phyloP scores from a whole-genome alignment of 2,797 vertebrate species.

The Helicolenus hilgendorfi region DNA sequence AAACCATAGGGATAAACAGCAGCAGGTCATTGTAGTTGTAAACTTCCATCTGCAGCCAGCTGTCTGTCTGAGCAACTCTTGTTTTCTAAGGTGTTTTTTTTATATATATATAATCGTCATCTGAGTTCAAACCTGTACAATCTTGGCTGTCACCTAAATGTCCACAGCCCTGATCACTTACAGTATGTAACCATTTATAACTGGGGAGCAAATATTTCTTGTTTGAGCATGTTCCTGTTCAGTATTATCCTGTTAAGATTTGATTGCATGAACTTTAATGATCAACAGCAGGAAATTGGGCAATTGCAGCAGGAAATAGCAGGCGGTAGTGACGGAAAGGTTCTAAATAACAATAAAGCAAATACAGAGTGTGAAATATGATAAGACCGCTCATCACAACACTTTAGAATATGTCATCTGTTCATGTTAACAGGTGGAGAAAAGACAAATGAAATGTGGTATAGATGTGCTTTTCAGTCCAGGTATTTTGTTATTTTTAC shows the following conservation, averaged over 20 bases:
- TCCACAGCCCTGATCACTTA: background rate
- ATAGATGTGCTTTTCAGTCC: background rate
- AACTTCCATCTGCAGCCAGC: slow-evolving; percentile 65
- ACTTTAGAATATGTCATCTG: background rate
- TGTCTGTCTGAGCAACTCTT: slow-evolving; percentile 22
- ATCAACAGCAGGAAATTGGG: slow-evolving; percentile 32
- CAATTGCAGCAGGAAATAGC: slow-evolving; percentile 26
- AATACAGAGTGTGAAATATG: background rate
- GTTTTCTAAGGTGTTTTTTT: background rate
- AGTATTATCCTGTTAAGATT: slow-evolving; percentile 9
- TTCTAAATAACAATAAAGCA: slow-evolving; percentile 1
- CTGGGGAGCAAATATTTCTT: slow-evolving; percentile 20
- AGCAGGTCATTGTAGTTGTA: slow-evolving; percentile 40
- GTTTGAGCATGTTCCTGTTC: background rate
- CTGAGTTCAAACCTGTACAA: background rate
- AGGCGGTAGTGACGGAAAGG: background rate
- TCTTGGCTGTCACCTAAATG: background rate
- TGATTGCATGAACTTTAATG: slow-evolving; percentile 44
- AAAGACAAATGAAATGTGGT: background rate
- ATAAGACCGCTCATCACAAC: background rate
- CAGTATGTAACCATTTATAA: slow-evolving; percentile 12
- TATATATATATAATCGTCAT: background rate
- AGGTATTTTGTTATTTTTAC: background rate
- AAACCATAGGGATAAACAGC: slow-evolving; percentile 3
- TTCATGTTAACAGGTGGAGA: background rate